Conservation (phyloP, 2,113 vertebrate species). For the Sminthopsis crassicaudata region DNA sequence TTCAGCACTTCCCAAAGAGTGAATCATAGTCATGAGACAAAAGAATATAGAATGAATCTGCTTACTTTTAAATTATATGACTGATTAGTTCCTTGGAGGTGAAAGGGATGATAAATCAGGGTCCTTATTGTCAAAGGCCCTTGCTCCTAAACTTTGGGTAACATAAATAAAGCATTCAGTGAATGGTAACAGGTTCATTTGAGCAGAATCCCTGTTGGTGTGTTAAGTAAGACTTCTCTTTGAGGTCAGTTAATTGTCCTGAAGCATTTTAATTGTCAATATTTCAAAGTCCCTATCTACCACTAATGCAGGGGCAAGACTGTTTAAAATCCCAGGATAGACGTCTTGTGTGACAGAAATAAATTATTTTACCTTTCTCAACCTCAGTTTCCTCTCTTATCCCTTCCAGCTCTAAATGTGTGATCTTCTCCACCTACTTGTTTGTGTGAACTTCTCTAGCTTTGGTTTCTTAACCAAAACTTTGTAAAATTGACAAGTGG, state of each 20-base stretch:
- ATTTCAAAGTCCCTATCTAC: not conserved
- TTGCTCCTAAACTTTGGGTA: not conserved
- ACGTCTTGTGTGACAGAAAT: not conserved
- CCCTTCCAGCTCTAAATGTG: not conserved
- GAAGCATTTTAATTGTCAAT: not conserved
- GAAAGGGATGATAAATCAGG: not conserved
- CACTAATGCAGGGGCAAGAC: not conserved
- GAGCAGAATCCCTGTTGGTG: not conserved
- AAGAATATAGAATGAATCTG: not conserved
- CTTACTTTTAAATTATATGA: not conserved
- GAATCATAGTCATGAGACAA: not conserved
- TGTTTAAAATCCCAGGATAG: not conserved
- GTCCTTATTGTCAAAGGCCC: not conserved
- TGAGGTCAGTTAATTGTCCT: not conserved
- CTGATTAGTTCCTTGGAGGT: not conserved
- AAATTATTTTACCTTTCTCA: not conserved
- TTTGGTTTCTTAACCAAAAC: not conserved
- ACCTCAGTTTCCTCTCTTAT: not conserved
- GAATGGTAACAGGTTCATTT: not conserved
- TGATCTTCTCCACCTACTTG: not conserved
- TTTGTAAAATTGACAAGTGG: not conserved
- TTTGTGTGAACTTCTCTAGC: not conserved
- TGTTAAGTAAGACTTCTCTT: not conserved
- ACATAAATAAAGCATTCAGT: not conserved
- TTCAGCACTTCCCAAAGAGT: not conserved